These are phyloP conservation scores for Caranx melampygus DNA, from an alignment of 2,113 vertebrate genomes.

Conservation along the genomic window DNA sequence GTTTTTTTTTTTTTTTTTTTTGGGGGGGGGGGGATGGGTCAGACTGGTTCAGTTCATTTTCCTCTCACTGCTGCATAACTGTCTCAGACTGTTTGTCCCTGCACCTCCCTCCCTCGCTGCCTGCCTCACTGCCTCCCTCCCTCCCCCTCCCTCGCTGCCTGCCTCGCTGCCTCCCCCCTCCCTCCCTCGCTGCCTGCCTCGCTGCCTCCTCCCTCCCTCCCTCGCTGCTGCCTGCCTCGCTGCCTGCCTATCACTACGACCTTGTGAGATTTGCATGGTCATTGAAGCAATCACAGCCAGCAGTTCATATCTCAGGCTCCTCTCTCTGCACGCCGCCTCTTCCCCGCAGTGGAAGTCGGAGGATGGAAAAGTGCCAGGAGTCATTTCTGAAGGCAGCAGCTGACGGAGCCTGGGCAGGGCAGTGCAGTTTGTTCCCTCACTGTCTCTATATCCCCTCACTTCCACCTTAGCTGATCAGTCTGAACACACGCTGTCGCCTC, in stretches of 20 bases:
- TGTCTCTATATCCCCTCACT: background rate
- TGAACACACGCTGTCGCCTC: background rate
- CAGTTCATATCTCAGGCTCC: slow-evolving; percentile 12
- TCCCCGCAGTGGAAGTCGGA: background rate
- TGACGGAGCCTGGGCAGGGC: slow-evolving; percentile 4
- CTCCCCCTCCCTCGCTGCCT: too few relatives aligned
- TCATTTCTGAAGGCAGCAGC: slow-evolving; percentile 42
- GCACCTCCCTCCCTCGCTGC: background rate
- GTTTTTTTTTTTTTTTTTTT: background rate
- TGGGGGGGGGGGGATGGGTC: too few relatives aligned
- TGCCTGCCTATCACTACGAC: slow-evolving; percentile 25
- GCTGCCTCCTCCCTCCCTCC: too few relatives aligned
- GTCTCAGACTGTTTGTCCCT: background rate
- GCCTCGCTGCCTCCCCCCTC: too few relatives aligned
- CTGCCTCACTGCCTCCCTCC: background rate
- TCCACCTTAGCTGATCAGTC: background rate
- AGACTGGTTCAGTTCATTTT: background rate
- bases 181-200: too few relatives aligned
- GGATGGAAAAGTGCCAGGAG: slow-evolving; percentile 47
- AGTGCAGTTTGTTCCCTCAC: background rate
- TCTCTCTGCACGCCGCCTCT: background rate
- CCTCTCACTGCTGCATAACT: background rate
- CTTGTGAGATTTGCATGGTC: slow-evolving; percentile 58
- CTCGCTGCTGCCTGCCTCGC: background rate
- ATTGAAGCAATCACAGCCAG: slow-evolving; percentile 46